Base-by-base conservation (phyloP, 2,888 invertebrate genomes). In the Osedax frankpressi region DNA sequence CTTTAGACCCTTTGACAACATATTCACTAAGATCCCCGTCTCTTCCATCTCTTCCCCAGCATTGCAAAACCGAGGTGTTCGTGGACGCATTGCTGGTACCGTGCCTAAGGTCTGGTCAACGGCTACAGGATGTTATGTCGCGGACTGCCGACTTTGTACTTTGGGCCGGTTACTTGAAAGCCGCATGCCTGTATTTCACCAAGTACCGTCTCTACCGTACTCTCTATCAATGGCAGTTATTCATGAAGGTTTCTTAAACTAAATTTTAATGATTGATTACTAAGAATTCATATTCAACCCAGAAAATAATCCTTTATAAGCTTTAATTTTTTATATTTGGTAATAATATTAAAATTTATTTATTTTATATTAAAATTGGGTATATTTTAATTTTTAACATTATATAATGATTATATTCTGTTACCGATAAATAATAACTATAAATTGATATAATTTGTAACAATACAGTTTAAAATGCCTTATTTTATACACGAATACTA, bases 241-340 rank as follows among this genome's bases (percentile, higher is more conserved):
- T 84, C 75, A 84, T 84, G 83, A 84, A 84, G 82, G 84, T 84
- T 73, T n/a, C n/a, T n/a, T n/a, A n/a, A n/a, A n/a, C n/a, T n/a
- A n/a, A n/a, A n/a, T n/a, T n/a, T n/a, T n/a, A n/a, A n/a, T n/a
- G n/a, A n/a, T n/a, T n/a, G n/a, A n/a, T n/a, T n/a, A n/a, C n/a
- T n/a, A n/a, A n/a, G n/a, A n/a, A n/a, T n/a, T n/a, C n/a, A n/a
- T n/a, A n/a, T n/a, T n/a, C n/a, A n/a, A n/a, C n/a, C n/a, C n/a
- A n/a, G n/a, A n/a, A n/a, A n/a, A n/a, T n/a, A n/a, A n/a, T n/a
- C n/a, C n/a, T n/a, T n/a, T n/a, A n/a, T n/a, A n/a, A n/a, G n/a
- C n/a, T n/a, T n/a, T n/a, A n/a, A n/a, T n/a, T n/a, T n/a, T n/a
- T n/a, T n/a, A n/a, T n/a, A n/a, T n/a, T n/a, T n/a, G n/a, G n/a